These are phyloP conservation scores for Troides oblongomaculatus DNA, from an alignment of 2,888 invertebrate genomes.

Conservation along the genomic window DNA sequence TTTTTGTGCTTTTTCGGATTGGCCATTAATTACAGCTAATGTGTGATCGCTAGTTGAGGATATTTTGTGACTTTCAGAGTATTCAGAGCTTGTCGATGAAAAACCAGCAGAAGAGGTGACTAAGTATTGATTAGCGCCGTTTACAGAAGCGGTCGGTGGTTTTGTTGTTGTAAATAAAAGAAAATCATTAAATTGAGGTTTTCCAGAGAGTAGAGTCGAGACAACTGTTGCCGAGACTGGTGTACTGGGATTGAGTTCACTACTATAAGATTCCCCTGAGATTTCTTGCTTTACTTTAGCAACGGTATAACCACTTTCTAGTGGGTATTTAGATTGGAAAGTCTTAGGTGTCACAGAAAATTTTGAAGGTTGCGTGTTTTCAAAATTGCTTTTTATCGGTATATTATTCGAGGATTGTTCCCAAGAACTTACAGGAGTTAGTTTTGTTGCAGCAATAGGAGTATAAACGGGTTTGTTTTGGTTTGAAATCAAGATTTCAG, in stretches of 20 bases:
- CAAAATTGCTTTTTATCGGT: background rate
- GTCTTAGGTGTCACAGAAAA: background rate
- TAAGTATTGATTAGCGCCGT: background rate
- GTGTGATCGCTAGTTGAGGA: background rate
- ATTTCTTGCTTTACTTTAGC: conserved; percentile 4
- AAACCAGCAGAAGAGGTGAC: background rate
- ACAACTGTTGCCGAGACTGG: background rate
- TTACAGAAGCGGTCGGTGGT: background rate
- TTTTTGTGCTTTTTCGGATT: background rate
- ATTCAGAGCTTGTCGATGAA: background rate
- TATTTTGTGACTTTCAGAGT: background rate
- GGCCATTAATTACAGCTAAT: background rate
- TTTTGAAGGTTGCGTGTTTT: background rate
- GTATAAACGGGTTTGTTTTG: background rate
- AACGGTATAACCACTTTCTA: background rate
- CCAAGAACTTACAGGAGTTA: conserved; percentile 5
- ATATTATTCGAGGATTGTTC: conserved; percentile 4
- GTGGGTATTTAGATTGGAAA: conserved; percentile 4
- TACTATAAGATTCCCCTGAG: background rate
- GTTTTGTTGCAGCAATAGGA: background rate
- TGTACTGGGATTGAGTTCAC: background rate
- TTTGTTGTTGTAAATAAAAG: background rate
- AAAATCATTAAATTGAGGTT: conserved; percentile 4
- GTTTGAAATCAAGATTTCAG: background rate
- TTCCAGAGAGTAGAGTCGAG: background rate